phyloP scores from a whole-genome alignment of 1,140 invertebrate species.

The Drosophila varians region DNA sequence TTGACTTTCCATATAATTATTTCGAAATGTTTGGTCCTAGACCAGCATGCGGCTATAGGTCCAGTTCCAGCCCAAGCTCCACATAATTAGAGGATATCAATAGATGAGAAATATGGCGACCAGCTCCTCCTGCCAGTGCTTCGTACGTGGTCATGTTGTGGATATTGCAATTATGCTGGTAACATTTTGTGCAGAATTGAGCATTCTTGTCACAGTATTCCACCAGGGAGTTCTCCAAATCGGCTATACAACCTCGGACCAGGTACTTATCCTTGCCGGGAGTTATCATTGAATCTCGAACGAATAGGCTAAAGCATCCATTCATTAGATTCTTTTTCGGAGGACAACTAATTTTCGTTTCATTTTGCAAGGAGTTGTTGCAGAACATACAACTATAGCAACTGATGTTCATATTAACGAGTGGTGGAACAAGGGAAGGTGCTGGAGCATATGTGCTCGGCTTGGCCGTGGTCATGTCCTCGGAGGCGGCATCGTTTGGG shows the following conservation, averaged over 20 bases:
- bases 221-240: conserved; percentile 25
- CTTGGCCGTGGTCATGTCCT: neutral
- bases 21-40: neutral
- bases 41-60: neutral
- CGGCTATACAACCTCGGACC: conserved; percentile 59
- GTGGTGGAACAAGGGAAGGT: neutral
- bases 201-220: conserved; percentile 42
- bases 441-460: neutral
- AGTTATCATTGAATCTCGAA: neutral
- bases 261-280: conserved; percentile 42
- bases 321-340: neutral
- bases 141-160: conserved; percentile 6
- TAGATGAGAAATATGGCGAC: neutral
- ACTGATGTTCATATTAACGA: neutral
- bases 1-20: neutral
- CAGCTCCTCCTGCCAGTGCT: neutral
- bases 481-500: neutral
- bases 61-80: conserved; percentile 1
- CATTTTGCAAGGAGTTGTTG: neutral
- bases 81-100: conserved; percentile 8
- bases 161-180: conserved; percentile 44
- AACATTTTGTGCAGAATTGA: conserved; percentile 48
- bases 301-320: conserved; percentile 15
- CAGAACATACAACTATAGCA: conserved; percentile 26
- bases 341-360: neutral